Conservation (phyloP, 2,888 invertebrate genomes). For the Polyommatus icarus region DNA sequence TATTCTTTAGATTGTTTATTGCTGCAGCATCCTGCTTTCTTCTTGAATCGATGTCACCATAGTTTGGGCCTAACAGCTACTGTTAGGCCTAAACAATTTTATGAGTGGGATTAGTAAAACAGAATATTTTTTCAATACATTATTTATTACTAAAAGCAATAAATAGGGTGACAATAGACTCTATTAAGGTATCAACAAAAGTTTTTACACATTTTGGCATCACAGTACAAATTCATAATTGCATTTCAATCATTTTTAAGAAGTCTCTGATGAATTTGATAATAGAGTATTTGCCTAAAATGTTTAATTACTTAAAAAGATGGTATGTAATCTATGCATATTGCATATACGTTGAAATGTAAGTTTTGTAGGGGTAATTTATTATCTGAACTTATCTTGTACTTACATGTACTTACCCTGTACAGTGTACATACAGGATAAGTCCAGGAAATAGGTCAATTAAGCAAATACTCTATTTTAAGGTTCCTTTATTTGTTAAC, state of each 20-base stretch:
- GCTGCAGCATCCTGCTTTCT: no score
- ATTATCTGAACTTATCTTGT: background rate
- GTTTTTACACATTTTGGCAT: slow-evolving; percentile 70
- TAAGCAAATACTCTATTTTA: no score
- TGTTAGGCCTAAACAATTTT: background rate
- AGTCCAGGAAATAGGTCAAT: no score
- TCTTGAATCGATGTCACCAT: background rate
- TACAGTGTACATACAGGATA: background rate
- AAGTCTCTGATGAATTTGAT: slow-evolving; percentile 3
- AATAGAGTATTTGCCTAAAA: background rate
- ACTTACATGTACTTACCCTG: background rate
- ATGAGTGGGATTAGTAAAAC: slow-evolving; percentile 9
- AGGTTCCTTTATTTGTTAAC: no score
- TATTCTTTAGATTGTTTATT: no score
- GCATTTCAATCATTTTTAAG: slow-evolving; percentile 25
- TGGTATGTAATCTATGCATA: no score
- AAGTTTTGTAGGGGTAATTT: background rate
- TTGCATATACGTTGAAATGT: no score
- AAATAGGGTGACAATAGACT: slow-evolving; percentile 76
- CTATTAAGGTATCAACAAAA: slow-evolving; percentile 76
- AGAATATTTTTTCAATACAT: slow-evolving; percentile 48
- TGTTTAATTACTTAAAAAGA: no score
- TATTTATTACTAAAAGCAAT: slow-evolving; percentile 77
- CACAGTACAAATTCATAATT: slow-evolving; percentile 66
- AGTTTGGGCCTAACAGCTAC: background rate